phyloP scores from a whole-genome alignment of 2,113 vertebrate genomes.

The Haemorhous mexicanus region DNA sequence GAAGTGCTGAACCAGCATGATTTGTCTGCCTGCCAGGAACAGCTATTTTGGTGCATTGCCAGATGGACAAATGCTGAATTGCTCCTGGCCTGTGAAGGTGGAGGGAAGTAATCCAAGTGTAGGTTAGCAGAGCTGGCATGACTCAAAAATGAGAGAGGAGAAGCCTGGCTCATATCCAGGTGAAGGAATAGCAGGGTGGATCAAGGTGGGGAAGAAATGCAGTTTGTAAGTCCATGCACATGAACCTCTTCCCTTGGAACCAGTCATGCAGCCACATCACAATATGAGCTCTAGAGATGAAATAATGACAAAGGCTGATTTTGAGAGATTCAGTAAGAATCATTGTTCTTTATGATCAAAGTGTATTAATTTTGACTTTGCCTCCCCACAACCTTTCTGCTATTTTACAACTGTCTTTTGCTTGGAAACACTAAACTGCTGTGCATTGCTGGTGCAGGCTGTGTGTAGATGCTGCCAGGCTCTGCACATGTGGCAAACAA shows the following conservation, averaged over 20 bases:
- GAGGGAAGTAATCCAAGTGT: background rate
- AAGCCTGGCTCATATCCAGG: background rate
- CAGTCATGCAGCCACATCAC: background rate
- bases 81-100: background rate
- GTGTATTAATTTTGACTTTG: background rate
- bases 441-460: background rate
- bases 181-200: background rate
- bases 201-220: background rate
- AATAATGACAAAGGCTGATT: background rate
- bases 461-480: background rate
- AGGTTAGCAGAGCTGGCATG: background rate
- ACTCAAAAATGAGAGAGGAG: background rate
- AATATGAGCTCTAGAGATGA: background rate
- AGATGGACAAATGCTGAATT: constrained; percentile 14
- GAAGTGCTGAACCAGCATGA: background rate
- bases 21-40: background rate
- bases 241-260: background rate
- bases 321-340: background rate
- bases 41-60: constrained; percentile 11
- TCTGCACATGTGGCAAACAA: background rate
- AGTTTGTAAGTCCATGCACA: rapidly evolving
- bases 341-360: background rate
- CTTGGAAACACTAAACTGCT: background rate
- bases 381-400: background rate
- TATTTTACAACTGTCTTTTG: background rate